Base-by-base conservation (phyloP, 2,888 invertebrate genomes). In the Abscondita cerata region DNA sequence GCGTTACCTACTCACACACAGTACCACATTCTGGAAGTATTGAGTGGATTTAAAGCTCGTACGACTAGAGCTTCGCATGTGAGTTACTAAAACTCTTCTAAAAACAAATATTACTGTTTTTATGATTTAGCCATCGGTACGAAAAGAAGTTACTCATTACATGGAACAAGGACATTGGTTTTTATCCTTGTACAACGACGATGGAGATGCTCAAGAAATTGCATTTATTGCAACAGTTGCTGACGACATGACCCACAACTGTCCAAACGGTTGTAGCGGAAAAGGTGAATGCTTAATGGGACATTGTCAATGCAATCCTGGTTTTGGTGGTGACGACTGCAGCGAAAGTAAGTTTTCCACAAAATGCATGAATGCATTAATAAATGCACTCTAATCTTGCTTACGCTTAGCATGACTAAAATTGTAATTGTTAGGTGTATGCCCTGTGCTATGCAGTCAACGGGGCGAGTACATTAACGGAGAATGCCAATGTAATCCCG, bases 91-190 rank as follows among this genome's bases (percentile, higher is more conserved):
- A 11, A 11, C 40, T 13, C 19, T 33, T 25, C 48, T 16, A 19
- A 25, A 20, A 16, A 16, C 44, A 47, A n/a, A n/a, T 34, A 41
- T 25, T 51, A 12, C 3, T 38, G 59, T 6, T 25, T 25, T 25
- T 2, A 25, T 6, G 25, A 36, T 46, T 75, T 82, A 92, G 89
- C 91, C 93, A 36, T 91, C 91, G 19, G 91, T 95, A 68, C 93
- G 93, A 78, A 93, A 93, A 79, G 95, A 95, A 82, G 91, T 96
- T 55, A 93, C 95, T 1, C 93, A 96, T 77, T 96, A 95, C 80
- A 90, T 98, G 90, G 95, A 96, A 76, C 92, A 93, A 75, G 98
- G 98, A 3, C 92, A 95, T 73, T 98, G 98, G 97, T 97, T 96
- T 80, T 83, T 98, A 50, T 95, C 95, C 12, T 81, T 98, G 8